Evolutionary conservation across 2,888 invertebrate genomes (phyloP).

Genomic region (Eulithis prunata): DNA sequence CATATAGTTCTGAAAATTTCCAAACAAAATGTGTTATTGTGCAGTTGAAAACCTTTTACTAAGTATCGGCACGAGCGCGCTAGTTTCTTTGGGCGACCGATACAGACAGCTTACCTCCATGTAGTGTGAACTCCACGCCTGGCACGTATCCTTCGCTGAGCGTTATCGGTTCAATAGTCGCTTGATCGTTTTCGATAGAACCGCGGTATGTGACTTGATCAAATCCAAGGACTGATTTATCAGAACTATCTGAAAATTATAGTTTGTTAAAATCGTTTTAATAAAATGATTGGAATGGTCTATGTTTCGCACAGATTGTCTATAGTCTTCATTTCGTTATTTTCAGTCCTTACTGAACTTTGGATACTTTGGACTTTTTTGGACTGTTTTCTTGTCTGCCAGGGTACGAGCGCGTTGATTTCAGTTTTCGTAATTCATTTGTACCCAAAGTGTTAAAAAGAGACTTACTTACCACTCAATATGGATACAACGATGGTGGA

Average conservation of each 20-base stretch:
- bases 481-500: constrained; percentile 43
- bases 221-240: constrained; percentile 38
- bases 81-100: not conserved
- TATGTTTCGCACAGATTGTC: too few species aligned
- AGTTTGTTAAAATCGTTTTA: too few species aligned
- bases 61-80: not conserved
- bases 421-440: too few species aligned
- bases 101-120: constrained; percentile 45
- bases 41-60: not conserved
- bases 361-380: too few species aligned
- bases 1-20: constrained; percentile 44
- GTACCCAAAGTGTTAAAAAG: too few species aligned
- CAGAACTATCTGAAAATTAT: not conserved
- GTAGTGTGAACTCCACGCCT: constrained; percentile 43
- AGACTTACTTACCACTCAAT: constrained; percentile 9
- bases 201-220: constrained; percentile 48
- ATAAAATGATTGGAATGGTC: too few species aligned
- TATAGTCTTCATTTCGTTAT: too few species aligned
- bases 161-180: constrained; percentile 41
- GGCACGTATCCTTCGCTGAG: constrained; percentile 46
- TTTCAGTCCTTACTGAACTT: too few species aligned
- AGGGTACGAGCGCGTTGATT: too few species aligned
- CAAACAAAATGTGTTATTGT: not conserved
- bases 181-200: constrained; percentile 36
- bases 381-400: too few species aligned